These are phyloP conservation scores for Megalops cyprinoides DNA, from an alignment of 2,797 vertebrate genomes.

Conservation along the genomic window DNA sequence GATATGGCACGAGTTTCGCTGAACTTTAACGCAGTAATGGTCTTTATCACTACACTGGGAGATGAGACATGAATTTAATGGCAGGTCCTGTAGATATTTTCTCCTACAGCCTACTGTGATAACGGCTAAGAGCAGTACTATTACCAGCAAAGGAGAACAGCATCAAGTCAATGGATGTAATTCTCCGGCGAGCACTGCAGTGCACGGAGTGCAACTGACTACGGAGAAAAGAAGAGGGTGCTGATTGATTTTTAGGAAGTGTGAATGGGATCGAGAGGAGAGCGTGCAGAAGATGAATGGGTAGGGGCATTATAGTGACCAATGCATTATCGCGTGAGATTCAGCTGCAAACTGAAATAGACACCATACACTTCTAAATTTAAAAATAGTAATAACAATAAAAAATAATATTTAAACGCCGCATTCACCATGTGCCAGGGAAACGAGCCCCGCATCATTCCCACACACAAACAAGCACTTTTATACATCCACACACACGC, in stretches of 20 bases:
- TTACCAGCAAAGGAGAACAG: constrained; percentile 17
- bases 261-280: constrained; percentile 48
- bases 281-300: constrained; percentile 21
- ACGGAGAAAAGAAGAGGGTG: constrained; percentile 27
- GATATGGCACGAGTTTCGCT: background rate
- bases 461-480: background rate
- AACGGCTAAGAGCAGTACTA: background rate
- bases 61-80: background rate
- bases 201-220: constrained; percentile 45
- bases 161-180: constrained; percentile 24
- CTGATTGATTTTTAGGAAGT: constrained; percentile 50
- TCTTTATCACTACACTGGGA: background rate
- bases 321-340: background rate
- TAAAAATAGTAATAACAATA: background rate
- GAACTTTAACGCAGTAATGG: constrained; percentile 19
- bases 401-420: background rate
- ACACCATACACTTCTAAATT: too few species aligned
- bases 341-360: background rate
- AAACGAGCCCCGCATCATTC: background rate
- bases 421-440: background rate
- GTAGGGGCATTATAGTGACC: constrained; percentile 2
- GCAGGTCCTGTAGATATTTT: background rate
- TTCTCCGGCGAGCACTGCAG: constrained; percentile 53
- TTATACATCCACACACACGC: background rate
- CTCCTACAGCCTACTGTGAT: background rate